Percentiles rank a stretch among this genome's conserved stretches.
phyloP scores from a whole-genome alignment of 1,140 invertebrate species.

The Copidosoma floridanum region DNA sequence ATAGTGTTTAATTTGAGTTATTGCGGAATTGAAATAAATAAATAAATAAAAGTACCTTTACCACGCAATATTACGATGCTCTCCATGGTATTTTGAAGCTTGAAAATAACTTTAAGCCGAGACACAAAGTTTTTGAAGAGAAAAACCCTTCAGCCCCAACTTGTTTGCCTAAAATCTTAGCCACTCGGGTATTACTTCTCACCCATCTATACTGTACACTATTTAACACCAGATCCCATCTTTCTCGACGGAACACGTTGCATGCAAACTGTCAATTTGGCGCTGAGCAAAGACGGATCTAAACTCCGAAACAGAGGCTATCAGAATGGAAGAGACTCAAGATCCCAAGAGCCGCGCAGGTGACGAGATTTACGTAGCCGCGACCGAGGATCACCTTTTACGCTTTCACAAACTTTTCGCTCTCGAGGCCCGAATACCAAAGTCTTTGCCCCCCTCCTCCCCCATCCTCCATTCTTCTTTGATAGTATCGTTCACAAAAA shows the following conservation, averaged over 20 bases:
- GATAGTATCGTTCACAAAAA: no score
- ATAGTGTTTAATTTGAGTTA: no score
- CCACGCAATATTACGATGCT: no score
- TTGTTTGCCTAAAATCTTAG: no score
- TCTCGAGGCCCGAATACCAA: conserved; percentile 15
- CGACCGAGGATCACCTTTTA: conserved; percentile 29
- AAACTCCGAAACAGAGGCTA: conserved; percentile 8
- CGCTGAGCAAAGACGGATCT: conserved; percentile 8
- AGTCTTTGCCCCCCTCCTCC: not conserved
- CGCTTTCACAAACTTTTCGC: conserved; percentile 32
- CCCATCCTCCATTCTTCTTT: no score
- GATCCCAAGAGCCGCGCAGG: conserved; percentile 28
- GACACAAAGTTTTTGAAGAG: not conserved
- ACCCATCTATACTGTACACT: no score
- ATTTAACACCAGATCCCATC: conserved; percentile 3
- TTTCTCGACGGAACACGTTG: conserved; percentile 20
- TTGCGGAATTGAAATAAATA: no score
- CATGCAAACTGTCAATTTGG: conserved; percentile 40
- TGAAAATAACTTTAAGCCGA: no score
- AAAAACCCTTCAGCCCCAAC: no score
- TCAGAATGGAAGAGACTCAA: conserved; percentile 37
- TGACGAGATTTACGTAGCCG: conserved; percentile 35
- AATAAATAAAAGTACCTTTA: no score
- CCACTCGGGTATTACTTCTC: no score
- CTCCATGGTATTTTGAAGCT: no score